phyloP scores from a whole-genome alignment of 2,888 invertebrate species.

The Hemithea aestivaria region DNA sequence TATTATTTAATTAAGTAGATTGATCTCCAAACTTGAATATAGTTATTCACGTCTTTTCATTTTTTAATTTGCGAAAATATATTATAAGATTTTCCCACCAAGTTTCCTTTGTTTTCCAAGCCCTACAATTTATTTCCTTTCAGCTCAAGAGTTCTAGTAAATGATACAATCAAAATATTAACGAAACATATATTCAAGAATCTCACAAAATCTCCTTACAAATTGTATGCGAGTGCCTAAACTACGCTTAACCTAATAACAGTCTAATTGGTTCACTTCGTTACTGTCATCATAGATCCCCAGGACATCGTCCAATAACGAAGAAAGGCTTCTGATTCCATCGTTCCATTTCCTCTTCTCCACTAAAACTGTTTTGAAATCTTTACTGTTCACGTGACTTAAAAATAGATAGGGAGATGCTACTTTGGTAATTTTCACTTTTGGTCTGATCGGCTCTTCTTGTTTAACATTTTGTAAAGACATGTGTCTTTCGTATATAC shows the following conservation, averaged over 20 bases:
- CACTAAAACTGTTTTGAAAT: slow-evolving; percentile 80
- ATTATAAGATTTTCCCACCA: too few relatives aligned
- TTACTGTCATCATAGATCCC: slow-evolving; percentile 75
- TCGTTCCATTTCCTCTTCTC: slow-evolving; percentile 83
- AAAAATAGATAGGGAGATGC: slow-evolving; percentile 81
- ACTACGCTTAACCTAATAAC: slow-evolving; percentile 72
- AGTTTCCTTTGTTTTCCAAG: too few relatives aligned
- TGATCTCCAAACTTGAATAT: slow-evolving; percentile 10
- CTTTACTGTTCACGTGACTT: slow-evolving; percentile 71
- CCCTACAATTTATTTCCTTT: too few relatives aligned
- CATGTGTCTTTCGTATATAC: slow-evolving; percentile 79
- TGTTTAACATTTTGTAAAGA: slow-evolving; percentile 44
- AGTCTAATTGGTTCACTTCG: slow-evolving; percentile 83
- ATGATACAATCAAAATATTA: too few relatives aligned
- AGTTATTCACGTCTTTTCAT: not conserved
- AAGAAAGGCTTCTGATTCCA: slow-evolving; percentile 83
- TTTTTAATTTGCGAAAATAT: too few relatives aligned
- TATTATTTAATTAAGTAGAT: slow-evolving; percentile 2
- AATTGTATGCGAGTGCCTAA: too few relatives aligned
- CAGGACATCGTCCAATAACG: slow-evolving; percentile 86
- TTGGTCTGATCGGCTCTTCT: slow-evolving; percentile 38
- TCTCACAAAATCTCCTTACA: slow-evolving; percentile 6
- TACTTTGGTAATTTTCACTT: slow-evolving; percentile 46
- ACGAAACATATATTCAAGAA: slow-evolving; percentile 13
- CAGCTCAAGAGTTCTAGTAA: too few relatives aligned